Conservation (phyloP, 2,797 vertebrate species). For the Synaphobranchus kaupii region DNA sequence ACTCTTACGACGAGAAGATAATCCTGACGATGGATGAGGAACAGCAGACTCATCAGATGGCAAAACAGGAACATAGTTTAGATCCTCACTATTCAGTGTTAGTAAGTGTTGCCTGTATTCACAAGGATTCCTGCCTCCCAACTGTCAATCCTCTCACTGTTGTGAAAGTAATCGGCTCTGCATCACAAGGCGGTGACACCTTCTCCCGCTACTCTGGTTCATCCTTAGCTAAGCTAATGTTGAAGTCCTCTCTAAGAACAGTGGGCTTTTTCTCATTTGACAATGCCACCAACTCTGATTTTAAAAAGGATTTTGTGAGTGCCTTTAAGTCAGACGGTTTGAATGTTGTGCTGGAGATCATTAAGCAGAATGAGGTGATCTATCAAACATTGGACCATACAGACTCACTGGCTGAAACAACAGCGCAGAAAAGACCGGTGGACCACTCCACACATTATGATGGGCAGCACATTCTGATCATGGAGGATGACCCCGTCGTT, state of each 20-base stretch:
- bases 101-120: slow-evolving; percentile 39
- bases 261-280: slow-evolving; percentile 42
- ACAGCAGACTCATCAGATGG: slow-evolving; percentile 34
- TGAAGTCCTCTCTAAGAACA: slow-evolving; percentile 27
- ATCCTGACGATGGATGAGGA: slow-evolving; percentile 48
- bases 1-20: slow-evolving; percentile 49
- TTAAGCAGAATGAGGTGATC: slow-evolving; percentile 21
- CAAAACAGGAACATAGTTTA: slow-evolving; percentile 44
- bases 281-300: slow-evolving; percentile 42
- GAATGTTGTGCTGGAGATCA: slow-evolving; percentile 46
- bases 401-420: slow-evolving; percentile 11
- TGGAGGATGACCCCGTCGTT: slow-evolving; percentile 46
- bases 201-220: slow-evolving; percentile 47
- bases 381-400: slow-evolving; percentile 40
- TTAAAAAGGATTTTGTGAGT: slow-evolving; percentile 42
- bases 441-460: slow-evolving; percentile 55
- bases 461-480: slow-evolving; percentile 52
- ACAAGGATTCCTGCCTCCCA: slow-evolving; percentile 40
- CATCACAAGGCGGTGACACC: slow-evolving; percentile 40
- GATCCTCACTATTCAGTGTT: slow-evolving; percentile 47
- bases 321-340: slow-evolving; percentile 29
- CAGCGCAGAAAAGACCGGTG: slow-evolving; percentile 14
- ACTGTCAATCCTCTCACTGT: slow-evolving; percentile 35
- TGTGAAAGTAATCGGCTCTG: slow-evolving; percentile 45
- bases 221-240: slow-evolving; percentile 44